Base-by-base conservation (phyloP, 2,888 invertebrate genomes). In the Melanargia galathea region DNA sequence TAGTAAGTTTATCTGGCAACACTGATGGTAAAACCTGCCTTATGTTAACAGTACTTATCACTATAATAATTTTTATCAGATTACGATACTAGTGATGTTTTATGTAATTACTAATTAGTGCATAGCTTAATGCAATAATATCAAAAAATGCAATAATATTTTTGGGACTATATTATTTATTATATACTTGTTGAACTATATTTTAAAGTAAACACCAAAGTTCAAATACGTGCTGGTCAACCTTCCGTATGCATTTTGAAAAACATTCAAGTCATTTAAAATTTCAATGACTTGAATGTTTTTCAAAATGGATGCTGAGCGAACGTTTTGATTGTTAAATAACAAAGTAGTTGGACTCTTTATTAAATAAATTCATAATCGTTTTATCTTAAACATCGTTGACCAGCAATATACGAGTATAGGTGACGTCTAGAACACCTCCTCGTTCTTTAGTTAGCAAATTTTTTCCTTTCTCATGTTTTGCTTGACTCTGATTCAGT, bases 191-290 rank as follows among this genome's bases (percentile, higher is more conserved):
- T 76, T 74, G 68, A 75, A 73, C 70, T 68, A 75, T 71, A 68
- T 69, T 68, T 73, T 73, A 71, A 68, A 70, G 66, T 70, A 71
- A 70, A 58, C 74, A 81, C 77, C 79, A 81, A 82, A 80, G 76
- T 78, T 69, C 20, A 68, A 45, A 58, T 60, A 57, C 8, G 13
- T 51, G 26, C 65, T 63, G 67, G 65, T 65, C 65, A 61, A 61
- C 60, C 11, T 35, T 30, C 30, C n/a, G n/a, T n/a, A n/a, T n/a
- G n/a, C n/a, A n/a, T n/a, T n/a, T n/a, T n/a, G n/a, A n/a, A n/a
- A n/a, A n/a, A n/a, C n/a, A n/a, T n/a, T n/a, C n/a, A n/a, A n/a
- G n/a, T n/a, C n/a, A n/a, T n/a, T n/a, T n/a, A n/a, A n/a, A n/a
- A n/a, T n/a, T n/a, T n/a, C n/a, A n/a, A n/a, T n/a, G n/a, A n/a